phyloP scores from a whole-genome alignment of 30 jellyfish, hydroid and myxozoan genomes.

The Morbakka virulenta region DNA sequence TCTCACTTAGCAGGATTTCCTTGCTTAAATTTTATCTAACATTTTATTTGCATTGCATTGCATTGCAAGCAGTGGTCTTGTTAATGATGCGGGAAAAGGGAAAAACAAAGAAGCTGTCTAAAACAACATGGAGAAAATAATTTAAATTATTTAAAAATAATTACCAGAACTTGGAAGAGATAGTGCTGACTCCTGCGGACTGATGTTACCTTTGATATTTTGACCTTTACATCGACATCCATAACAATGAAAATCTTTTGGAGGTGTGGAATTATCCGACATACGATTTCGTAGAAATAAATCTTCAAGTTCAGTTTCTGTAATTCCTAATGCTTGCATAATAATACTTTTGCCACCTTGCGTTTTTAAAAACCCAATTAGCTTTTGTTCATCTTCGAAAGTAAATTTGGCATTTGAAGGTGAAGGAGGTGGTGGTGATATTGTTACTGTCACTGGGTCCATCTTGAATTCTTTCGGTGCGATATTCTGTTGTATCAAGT shows the following conservation, averaged over 20 bases:
- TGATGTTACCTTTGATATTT: neutral
- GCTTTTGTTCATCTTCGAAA: neutral
- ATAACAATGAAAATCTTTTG: neutral
- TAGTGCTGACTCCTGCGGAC: neutral
- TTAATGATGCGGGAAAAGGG: no score
- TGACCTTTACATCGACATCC: neutral
- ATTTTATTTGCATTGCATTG: no score
- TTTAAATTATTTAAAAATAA: no score
- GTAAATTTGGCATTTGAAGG: neutral
- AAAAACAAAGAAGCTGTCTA: no score
- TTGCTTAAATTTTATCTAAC: no score
- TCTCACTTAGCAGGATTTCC: no score
- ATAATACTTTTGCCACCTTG: neutral
- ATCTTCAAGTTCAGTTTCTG: neutral
- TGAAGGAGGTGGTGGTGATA: no score
- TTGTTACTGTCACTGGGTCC: neutral
- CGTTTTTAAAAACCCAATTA: neutral
- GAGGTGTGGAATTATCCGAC: neutral
- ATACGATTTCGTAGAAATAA: neutral
- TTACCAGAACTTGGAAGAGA: neutral
- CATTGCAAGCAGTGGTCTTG: no score
- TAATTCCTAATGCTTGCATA: neutral
- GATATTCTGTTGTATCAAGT: neutral
- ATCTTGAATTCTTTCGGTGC: neutral
- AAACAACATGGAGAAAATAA: no score